A percentile compares a stretch with the other conserved stretches of the same genome.
Evolutionary conservation across 2,113 vertebrate species (phyloP).

Genomic region (Etia nguti): DNA sequence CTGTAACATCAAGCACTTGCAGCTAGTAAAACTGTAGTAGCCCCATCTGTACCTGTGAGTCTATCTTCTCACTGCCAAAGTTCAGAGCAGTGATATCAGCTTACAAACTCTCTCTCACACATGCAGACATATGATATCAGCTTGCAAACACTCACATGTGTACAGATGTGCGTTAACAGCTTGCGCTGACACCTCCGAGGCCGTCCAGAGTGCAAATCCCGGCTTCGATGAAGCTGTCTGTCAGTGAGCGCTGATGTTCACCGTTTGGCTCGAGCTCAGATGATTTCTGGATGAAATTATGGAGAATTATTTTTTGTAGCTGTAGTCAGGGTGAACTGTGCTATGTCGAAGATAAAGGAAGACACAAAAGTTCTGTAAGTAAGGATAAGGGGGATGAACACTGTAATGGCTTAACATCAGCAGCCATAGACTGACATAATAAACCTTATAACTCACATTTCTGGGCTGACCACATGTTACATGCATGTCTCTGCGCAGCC

Average conservation of each 20-base stretch:
- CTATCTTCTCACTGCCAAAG: conserved; percentile 41
- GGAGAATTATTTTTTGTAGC: background rate
- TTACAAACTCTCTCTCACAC: conserved; percentile 16
- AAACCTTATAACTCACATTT: background rate
- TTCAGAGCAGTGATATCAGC: conserved; percentile 43
- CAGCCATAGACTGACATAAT: background rate
- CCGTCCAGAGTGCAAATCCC: background rate
- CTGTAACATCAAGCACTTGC: conserved; percentile 46
- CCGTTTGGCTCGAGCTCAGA: background rate
- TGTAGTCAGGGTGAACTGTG: background rate
- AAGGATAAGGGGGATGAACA: background rate
- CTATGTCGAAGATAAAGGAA: background rate
- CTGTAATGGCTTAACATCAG: background rate
- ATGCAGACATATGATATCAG: conserved; percentile 26
- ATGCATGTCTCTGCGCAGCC: background rate
- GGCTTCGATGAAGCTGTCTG: background rate
- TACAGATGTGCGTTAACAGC: conserved; percentile 36
- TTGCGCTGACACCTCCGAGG: conserved; percentile 4
- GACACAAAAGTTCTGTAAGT: background rate
- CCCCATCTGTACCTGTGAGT: conserved; percentile 54
- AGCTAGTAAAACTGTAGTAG: conserved; percentile 55
- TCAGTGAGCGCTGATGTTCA: background rate
- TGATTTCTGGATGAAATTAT: background rate
- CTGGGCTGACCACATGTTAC: background rate
- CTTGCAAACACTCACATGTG: conserved; percentile 17